Percentiles rank a stretch among this genome's conserved stretches.
Conservation (phyloP, 2,888 invertebrate species). For the Athripsodes cinereus region DNA sequence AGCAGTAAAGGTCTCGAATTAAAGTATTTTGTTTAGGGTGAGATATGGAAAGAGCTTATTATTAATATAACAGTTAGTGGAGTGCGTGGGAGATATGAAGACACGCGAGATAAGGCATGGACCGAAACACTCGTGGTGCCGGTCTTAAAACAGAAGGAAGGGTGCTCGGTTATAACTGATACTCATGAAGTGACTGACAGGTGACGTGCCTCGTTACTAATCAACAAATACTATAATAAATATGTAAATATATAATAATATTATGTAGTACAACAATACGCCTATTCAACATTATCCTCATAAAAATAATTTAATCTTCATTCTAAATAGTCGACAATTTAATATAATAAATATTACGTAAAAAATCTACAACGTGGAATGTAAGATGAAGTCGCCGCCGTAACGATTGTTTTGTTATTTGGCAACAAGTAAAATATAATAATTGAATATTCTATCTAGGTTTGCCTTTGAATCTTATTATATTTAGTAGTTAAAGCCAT, state of each 20-base stretch:
- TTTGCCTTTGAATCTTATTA: conserved; percentile 26
- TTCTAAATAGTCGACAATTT: conserved; percentile 28
- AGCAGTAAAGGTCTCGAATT: too few species aligned
- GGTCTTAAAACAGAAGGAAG: conserved; percentile 2
- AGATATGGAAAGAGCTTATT: too few species aligned
- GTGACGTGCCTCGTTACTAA: conserved; percentile 20
- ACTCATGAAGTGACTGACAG: conserved; percentile 1
- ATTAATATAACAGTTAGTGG: too few species aligned
- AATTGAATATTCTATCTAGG: conserved; percentile 26
- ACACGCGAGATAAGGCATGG: conserved; percentile 24
- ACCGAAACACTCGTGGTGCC: background rate
- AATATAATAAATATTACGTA: conserved; percentile 17
- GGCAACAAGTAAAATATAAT: conserved; percentile 37
- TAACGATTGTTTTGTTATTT: conserved; percentile 40
- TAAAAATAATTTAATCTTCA: conserved; percentile 29
- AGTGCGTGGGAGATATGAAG: conserved; percentile 1
- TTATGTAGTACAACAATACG: conserved; percentile 25
- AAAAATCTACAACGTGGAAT: conserved; percentile 36
- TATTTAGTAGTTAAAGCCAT: conserved; percentile 32
- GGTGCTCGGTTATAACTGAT: too few species aligned
- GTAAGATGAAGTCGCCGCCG: conserved; percentile 39
- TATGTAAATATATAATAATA: too few species aligned
- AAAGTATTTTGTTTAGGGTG: too few species aligned
- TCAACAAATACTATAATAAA: conserved; percentile 15
- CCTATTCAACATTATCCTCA: conserved; percentile 24